Evolutionary conservation across 2,888 invertebrate genomes (phyloP).

Genomic region (Erebia palarica): DNA sequence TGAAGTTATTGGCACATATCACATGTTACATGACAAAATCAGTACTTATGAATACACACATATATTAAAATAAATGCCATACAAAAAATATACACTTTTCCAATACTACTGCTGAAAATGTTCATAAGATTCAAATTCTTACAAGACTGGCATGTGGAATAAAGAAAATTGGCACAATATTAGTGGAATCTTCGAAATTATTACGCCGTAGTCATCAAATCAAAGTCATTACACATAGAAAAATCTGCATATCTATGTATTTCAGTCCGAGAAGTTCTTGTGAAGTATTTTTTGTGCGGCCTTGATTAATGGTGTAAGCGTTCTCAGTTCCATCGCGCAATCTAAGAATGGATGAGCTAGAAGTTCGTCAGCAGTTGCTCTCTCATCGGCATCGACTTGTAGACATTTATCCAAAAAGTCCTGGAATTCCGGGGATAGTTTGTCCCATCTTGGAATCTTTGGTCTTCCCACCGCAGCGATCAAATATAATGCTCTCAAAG

Average conservation of each 20-base stretch:
- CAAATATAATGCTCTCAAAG: slow-evolving; percentile 94
- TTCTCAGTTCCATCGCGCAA: slow-evolving; percentile 90
- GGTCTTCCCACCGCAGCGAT: slow-evolving; percentile 98
- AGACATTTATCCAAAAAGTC: slow-evolving; percentile 94
- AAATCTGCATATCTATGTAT: background rate
- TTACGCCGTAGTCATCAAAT: background rate
- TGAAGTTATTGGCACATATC: slow-evolving; percentile 25
- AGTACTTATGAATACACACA: background rate
- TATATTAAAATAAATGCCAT: slow-evolving; percentile 15
- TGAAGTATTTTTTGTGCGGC: slow-evolving; percentile 94
- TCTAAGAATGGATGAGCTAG: slow-evolving; percentile 90
- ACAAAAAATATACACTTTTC: slow-evolving; percentile 19
- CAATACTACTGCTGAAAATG: background rate
- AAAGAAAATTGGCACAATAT: slow-evolving; percentile 20
- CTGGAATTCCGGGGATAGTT: slow-evolving; percentile 88
- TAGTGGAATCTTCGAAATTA: background rate
- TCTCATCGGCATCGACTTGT: slow-evolving; percentile 90
- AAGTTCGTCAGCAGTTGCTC: slow-evolving; percentile 90
- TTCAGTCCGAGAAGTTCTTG: slow-evolving; percentile 77
- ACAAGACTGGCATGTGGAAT: background rate
- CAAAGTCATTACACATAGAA: background rate
- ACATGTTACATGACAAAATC: slow-evolving; percentile 7
- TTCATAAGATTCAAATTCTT: slow-evolving; percentile 16
- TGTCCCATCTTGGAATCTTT: slow-evolving; percentile 91
- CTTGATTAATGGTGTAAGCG: slow-evolving; percentile 93